A percentile compares a stretch with the other conserved stretches of the same genome.
Conservation (phyloP, 2,888 invertebrate species). For the Athalia circularis region DNA sequence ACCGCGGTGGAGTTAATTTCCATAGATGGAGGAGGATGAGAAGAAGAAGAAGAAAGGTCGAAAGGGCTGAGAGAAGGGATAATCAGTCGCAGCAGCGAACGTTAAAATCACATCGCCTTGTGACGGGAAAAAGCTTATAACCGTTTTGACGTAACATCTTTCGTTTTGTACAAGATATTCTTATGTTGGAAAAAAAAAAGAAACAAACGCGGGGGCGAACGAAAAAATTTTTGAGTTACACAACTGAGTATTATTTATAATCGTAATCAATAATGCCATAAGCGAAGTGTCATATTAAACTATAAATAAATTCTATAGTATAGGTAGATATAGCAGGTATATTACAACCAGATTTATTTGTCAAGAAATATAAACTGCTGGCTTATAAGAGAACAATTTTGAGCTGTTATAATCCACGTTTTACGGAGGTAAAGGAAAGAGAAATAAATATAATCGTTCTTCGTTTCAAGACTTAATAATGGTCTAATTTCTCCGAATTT, state of each 20-base stretch:
- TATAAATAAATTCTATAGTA: neutral
- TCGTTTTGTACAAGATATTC: constrained; percentile 53
- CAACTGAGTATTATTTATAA: constrained; percentile 24
- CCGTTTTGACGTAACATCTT: constrained; percentile 53
- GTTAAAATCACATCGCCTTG: constrained; percentile 20
- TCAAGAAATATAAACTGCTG: constrained; percentile 19
- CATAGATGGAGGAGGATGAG: neutral
- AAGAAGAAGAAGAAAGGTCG: neutral
- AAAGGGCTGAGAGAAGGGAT: neutral
- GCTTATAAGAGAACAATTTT: neutral
- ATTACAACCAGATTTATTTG: neutral
- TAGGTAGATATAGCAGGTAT: constrained; percentile 4
- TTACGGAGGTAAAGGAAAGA: too few species aligned
- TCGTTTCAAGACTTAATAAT: neutral
- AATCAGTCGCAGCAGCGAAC: constrained; percentile 1
- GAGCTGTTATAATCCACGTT: too few species aligned
- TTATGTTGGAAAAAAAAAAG: constrained; percentile 42
- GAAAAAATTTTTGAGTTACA: constrained; percentile 11
- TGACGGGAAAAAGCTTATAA: constrained; percentile 4
- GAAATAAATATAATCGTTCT: too few species aligned
- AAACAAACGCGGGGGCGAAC: constrained; percentile 25
- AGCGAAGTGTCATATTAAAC: constrained; percentile 32
- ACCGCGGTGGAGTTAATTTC: too few species aligned
- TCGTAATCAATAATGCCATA: constrained; percentile 41
- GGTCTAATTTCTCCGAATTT: constrained; percentile 29